Conservation (phyloP, 1,140 invertebrate genomes). For the Oscheius sp. region DNA sequence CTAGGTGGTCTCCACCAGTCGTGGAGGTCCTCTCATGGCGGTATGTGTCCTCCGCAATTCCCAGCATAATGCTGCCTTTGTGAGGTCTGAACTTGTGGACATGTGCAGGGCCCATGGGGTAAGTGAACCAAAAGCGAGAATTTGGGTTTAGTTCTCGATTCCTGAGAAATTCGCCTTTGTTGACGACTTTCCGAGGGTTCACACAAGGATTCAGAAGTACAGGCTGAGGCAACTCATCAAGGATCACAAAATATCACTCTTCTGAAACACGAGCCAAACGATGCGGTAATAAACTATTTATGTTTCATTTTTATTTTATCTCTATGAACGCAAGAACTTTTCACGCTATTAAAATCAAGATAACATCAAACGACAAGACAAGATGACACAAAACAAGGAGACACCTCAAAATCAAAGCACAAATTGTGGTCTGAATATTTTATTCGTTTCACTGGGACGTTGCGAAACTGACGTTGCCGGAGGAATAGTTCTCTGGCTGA, state of each 20-base stretch:
- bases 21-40: slow-evolving; percentile 52
- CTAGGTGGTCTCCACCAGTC: slow-evolving; percentile 49
- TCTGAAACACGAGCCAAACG: too few relatives aligned
- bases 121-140: slow-evolving; percentile 14
- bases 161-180: slow-evolving; percentile 56
- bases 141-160: slow-evolving; percentile 43
- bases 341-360: neutral
- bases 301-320: neutral
- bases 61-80: slow-evolving; percentile 15
- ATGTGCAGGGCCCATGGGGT: slow-evolving; percentile 51
- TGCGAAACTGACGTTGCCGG: too few relatives aligned
- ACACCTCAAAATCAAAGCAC: too few relatives aligned
- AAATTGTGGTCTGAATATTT: too few relatives aligned
- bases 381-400: neutral
- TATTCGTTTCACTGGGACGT: too few relatives aligned
- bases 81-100: slow-evolving; percentile 48
- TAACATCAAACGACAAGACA: neutral
- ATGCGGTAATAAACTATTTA: too few relatives aligned
- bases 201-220: slow-evolving; percentile 56
- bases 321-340: neutral
- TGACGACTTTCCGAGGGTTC: slow-evolving; percentile 49
- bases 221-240: slow-evolving; percentile 45
- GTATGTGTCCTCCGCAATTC: slow-evolving; percentile 49
- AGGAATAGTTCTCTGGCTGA: too few relatives aligned
- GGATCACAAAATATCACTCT: neutral